phyloP scores from a whole-genome alignment of 2,888 invertebrate genomes.

The Ametastegia equiseti region DNA sequence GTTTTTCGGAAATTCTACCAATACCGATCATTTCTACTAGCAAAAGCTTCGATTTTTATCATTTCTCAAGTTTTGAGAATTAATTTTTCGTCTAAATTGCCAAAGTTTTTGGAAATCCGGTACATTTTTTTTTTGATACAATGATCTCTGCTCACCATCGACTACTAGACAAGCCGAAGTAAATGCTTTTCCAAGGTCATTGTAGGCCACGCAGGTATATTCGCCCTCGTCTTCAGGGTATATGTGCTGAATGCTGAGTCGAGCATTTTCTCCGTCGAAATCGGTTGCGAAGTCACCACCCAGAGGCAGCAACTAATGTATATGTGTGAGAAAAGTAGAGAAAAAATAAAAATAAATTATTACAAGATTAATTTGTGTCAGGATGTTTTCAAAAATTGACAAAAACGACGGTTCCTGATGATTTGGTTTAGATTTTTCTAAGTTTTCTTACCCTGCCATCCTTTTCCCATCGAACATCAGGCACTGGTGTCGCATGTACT shows the following conservation, averaged over 20 bases:
- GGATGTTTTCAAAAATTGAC: too few species aligned
- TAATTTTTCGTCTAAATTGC: neutral
- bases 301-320: constrained; percentile 83
- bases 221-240: constrained; percentile 94
- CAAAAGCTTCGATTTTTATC: neutral
- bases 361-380: neutral
- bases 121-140: too few species aligned
- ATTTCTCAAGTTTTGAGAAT: neutral
- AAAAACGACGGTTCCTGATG: neutral
- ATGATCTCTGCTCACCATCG: constrained; percentile 80
- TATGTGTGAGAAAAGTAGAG: too few species aligned
- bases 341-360: constrained; percentile 42
- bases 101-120: neutral
- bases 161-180: constrained; percentile 92
- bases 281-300: constrained; percentile 83
- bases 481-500: constrained; percentile 86
- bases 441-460: constrained; percentile 80
- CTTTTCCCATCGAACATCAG: constrained; percentile 92
- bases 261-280: constrained; percentile 84
- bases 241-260: constrained; percentile 85
- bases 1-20: neutral
- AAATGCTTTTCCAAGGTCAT: constrained; percentile 88
- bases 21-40: neutral
- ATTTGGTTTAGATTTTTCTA: too few species aligned
- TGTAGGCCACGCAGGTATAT: constrained; percentile 90